Conservation (phyloP, 2,888 invertebrate genomes). For the Acrobasis consociella region DNA sequence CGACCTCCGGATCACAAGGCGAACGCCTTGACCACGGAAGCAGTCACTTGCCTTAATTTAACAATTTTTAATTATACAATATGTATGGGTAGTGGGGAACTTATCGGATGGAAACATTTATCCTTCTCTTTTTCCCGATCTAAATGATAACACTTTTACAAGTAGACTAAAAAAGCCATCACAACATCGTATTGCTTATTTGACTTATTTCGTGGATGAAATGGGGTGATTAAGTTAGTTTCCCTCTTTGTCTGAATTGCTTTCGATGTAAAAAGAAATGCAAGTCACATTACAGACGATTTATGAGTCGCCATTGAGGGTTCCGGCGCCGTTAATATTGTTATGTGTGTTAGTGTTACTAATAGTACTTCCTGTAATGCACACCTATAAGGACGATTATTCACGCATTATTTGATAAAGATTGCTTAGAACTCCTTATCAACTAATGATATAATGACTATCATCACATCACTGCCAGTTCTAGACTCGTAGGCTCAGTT, state of each 20-base stretch:
- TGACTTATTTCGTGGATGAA: conserved; percentile 12
- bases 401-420: conserved; percentile 19
- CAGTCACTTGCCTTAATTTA: no score
- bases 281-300: conserved; percentile 41
- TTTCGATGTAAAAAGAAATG: conserved; percentile 35
- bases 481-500: conserved; percentile 27
- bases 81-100: no score
- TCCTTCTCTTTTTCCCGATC: no score
- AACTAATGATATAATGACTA: conserved; percentile 26
- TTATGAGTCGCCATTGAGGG: conserved; percentile 34
- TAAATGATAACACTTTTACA: not conserved
- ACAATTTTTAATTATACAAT: no score
- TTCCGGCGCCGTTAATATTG: conserved; percentile 3
- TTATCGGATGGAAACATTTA: no score
- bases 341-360: not conserved
- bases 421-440: conserved; percentile 25
- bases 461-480: conserved; percentile 16
- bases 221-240: conserved; percentile 23
- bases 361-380: conserved; percentile 27
- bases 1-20: no score
- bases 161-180: not conserved
- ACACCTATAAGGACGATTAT: not conserved
- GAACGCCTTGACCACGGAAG: no score
- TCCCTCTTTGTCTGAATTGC: conserved; percentile 28
- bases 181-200: conserved; percentile 14